Base-by-base conservation (phyloP, 2,797 vertebrate genomes). In the Rhinatrema bivittatum region DNA sequence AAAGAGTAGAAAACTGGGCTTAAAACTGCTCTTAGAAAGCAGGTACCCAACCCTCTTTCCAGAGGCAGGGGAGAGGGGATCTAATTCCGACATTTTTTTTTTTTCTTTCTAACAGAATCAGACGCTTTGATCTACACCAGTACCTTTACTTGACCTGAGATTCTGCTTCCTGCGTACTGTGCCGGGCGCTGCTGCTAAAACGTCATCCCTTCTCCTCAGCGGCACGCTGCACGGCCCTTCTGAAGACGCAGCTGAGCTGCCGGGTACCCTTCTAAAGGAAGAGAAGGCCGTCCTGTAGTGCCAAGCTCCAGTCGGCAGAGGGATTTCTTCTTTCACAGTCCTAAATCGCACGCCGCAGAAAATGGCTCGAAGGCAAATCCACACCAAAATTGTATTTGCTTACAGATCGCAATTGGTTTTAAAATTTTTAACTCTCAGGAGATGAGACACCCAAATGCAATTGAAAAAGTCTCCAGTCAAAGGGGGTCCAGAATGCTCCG, bases 81-180 rank as follows among this genome's bases (percentile, higher is more conserved):
- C 32, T 52, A 7, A 15, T 4, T 15, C 13, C 20, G 13, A 29
- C 18, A 15, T 2, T 15, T n/a, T n/a, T n/a, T n/a, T n/a, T n/a
- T n/a, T n/a, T n/a, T n/a, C n/a, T n/a, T n/a, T 25, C 23, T 12
- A 2, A 12, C 7, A 20, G 20, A 3, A 6, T 20, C 10, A 23
- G 16, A 24, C n/a, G 11, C 13, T 5, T 29, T 21, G 25, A 21
- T 39, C 30, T 37, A 34, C 10, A 11, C 15, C 4, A 1, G n/a
- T 17, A 8, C 16, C 24, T 8, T 17, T 0, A 0, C 24, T 24
- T 14, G 10, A 13, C 25, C 2, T 6, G 14, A 9, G 17, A 33
- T 9, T 25, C 12, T 14, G 14, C 13, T 23, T 2, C 16, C 34
- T 29, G 39, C 17, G 11, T 28, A n/a, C n/a, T n/a, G n/a, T n/a